A percentile compares a stretch with the other conserved stretches of the same genome.
Conservation (phyloP, 53 echinoderm and acorn worm genomes). For the Mesocentrotus franciscanus region DNA sequence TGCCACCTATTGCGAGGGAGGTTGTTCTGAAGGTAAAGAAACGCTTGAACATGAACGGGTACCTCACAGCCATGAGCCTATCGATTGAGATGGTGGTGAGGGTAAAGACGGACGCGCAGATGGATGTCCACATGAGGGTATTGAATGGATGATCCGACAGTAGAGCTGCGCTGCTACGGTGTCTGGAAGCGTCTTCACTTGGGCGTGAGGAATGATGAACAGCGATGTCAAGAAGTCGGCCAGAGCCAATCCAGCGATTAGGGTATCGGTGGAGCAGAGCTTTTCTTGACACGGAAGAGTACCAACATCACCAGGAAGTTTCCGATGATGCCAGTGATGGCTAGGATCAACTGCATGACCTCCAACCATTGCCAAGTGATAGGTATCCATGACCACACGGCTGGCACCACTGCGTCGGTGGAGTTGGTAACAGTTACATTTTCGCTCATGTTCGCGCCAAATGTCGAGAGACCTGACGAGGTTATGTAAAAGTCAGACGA, state of each 20-base stretch:
- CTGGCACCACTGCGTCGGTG: not conserved
- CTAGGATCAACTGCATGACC: slow-evolving; percentile 65
- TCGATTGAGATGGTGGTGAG: slow-evolving; percentile 75
- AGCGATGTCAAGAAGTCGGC: too few relatives aligned
- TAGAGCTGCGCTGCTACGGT: too few relatives aligned
- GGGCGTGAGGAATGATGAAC: too few relatives aligned
- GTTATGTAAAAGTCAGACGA: not conserved
- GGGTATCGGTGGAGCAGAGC: slow-evolving; percentile 60
- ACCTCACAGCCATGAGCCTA: slow-evolving; percentile 71
- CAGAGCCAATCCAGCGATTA: slow-evolving; percentile 78
- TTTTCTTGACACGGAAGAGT: not conserved
- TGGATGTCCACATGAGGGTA: too few relatives aligned
- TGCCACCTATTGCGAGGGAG: not conserved
- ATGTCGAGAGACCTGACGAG: too few relatives aligned
- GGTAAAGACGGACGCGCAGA: slow-evolving; percentile 74
- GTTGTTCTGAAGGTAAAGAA: slow-evolving; percentile 56
- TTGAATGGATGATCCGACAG: too few relatives aligned
- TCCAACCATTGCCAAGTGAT: slow-evolving; percentile 66
- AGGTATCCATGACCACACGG: slow-evolving; percentile 14
- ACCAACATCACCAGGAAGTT: slow-evolving; percentile 79
- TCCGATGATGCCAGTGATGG: slow-evolving; percentile 71
- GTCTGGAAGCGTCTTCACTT: too few relatives aligned
- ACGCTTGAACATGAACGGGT: slow-evolving; percentile 63
- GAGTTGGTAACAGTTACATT: not conserved
- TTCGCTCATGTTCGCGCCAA: not conserved